Base-by-base conservation (phyloP, 2,888 invertebrate genomes). In the Megastigmus dorsalis region DNA sequence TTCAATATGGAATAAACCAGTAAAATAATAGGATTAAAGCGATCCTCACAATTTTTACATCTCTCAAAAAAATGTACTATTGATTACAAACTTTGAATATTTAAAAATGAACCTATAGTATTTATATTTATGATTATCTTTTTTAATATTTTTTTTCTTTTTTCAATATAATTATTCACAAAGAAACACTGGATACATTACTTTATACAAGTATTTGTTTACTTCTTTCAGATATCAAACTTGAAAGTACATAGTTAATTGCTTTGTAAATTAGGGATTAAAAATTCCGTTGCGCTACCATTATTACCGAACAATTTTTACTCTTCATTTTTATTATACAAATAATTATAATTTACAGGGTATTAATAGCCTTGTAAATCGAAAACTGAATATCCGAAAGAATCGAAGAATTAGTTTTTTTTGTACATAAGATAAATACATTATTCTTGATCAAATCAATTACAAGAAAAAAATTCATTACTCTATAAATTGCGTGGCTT, bases 161-260 rank as follows among this genome's bases (percentile, higher is more conserved):
- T 20, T 26, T 63, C 28, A 54, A 33, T 59, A 62, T 38, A 75
- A 78, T 80, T 80, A 80, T 80, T 81, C 73, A 81, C 79, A 81
- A 80, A 75, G n/a, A 78, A 80, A 75, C 78, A 80, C 77, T 78
- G 77, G 79, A 78, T 78, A 78, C 55, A 77, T 74, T 76, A 77
- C 70, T 82, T 77, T 82, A 80, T 77, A 82, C 78, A 79, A 80
- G 67, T 78, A 74, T 77, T 71, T 69, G n/a, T n/a, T n/a, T n/a
- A n/a, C n/a, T 72, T 50, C 73, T 66, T 48, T 60, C 43, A 38
- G 13, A 30, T 69, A 74, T 75, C 60, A 43, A 20, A 45, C 67
- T 77, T 78, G 72, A 57, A 72, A 59, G 69, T 69, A 69, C 54
- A 55, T 68, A 36, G 33, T 71, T 20, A 50, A 59, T 62, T 15